These are phyloP conservation scores for Huso huso DNA, from an alignment of 2,797 vertebrate genomes.

Conservation along the genomic window DNA sequence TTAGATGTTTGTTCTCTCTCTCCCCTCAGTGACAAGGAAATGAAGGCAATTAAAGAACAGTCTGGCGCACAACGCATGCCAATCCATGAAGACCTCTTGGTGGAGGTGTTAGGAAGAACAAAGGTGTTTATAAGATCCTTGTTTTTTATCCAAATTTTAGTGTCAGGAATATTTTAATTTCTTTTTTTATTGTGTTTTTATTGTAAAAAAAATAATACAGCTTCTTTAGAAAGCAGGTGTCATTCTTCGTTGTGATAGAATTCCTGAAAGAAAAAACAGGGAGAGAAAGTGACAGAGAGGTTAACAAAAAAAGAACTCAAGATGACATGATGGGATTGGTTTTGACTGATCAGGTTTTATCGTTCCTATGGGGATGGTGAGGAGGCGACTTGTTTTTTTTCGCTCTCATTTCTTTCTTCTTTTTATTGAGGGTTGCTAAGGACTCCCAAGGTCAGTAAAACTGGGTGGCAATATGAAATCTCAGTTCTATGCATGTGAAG, in stretches of 20 bases:
- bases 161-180: too few relatives aligned
- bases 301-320: slow-evolving; percentile 16
- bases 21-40: slow-evolving; percentile 32
- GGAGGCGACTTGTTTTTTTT: slow-evolving; percentile 9
- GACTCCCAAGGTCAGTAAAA: slow-evolving; percentile 44
- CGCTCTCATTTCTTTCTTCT: slow-evolving; percentile 23
- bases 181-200: too few relatives aligned
- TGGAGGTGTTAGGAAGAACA: slow-evolving; percentile 41
- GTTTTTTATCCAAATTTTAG: too few relatives aligned
- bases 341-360: neutral
- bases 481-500: slow-evolving; percentile 11
- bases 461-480: slow-evolving; percentile 24
- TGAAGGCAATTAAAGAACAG: slow-evolving; percentile 34
- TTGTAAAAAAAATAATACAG: too few relatives aligned
- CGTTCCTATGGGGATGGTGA: neutral
- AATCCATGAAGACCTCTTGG: slow-evolving; percentile 36
- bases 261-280: slow-evolving; percentile 50
- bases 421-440: slow-evolving; percentile 40
- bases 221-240: slow-evolving; percentile 22
- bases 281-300: slow-evolving; percentile 44
- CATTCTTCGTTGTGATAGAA: slow-evolving; percentile 30
- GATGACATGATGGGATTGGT: slow-evolving; percentile 9
- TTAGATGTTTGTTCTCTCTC: slow-evolving; percentile 30
- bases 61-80: slow-evolving; percentile 23
- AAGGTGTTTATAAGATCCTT: slow-evolving; percentile 34